Evolutionary conservation across 1,140 invertebrate genomes (phyloP).

Genomic region (Drosophila ananassae): DNA sequence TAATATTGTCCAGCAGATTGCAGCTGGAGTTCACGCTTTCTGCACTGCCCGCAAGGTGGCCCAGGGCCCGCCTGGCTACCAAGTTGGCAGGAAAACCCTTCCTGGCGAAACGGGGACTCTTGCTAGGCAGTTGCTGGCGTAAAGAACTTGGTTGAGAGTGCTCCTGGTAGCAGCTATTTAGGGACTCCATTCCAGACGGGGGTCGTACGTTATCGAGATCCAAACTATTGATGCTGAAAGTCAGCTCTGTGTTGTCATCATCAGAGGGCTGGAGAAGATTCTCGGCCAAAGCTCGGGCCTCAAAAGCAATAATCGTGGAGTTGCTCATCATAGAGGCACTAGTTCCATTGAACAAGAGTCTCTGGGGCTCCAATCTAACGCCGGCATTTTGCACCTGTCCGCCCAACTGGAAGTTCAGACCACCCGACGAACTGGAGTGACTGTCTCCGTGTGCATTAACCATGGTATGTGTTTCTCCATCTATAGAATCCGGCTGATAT

Average conservation of each 20-base stretch:
- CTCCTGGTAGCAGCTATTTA: conserved; percentile 72
- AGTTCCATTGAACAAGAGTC: conserved; percentile 64
- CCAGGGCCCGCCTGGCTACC: conserved; percentile 89
- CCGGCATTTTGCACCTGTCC: conserved; percentile 74
- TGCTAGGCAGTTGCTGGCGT: conserved; percentile 72
- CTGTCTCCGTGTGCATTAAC: conserved; percentile 31
- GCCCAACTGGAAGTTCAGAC: conserved; percentile 74
- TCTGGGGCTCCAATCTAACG: conserved; percentile 38
- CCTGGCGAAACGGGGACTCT: conserved; percentile 85
- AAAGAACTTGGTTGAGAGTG: conserved; percentile 70
- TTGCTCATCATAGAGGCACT: conserved; percentile 86
- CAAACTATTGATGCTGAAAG: conserved; percentile 86
- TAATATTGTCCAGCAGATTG: conserved; percentile 89
- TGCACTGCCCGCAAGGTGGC: conserved; percentile 77
- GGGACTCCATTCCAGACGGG: conserved; percentile 89
- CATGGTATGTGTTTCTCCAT: conserved; percentile 56
- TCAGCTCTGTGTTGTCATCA: conserved; percentile 84
- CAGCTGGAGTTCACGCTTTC: conserved; percentile 86
- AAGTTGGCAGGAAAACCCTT: conserved; percentile 88
- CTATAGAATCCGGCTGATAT: conserved; percentile 58
- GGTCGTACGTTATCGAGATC: conserved; percentile 91
- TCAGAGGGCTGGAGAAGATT: conserved; percentile 84
- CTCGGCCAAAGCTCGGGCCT: conserved; percentile 89
- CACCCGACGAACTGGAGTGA: conserved; percentile 21
- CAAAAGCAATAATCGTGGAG: conserved; percentile 89